phyloP scores from a whole-genome alignment of 37 sponge, comb jelly and placozoan species.

The Crambe crambe region DNA sequence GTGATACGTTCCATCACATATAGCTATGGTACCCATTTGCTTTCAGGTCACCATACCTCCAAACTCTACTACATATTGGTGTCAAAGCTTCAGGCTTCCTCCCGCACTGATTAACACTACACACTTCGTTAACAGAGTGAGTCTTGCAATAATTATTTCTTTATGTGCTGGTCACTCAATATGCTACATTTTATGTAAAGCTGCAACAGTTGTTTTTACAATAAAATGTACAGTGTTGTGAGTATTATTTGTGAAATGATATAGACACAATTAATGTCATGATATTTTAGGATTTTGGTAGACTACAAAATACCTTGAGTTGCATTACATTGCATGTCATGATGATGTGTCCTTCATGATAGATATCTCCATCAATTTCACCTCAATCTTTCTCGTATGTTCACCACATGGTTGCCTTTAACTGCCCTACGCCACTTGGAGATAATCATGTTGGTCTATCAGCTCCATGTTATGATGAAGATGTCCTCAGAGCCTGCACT shows the following conservation, averaged over 20 bases:
- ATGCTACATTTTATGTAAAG: no score
- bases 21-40: background rate
- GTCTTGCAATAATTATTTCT: no score
- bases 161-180: no score
- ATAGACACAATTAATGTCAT: no score
- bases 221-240: no score
- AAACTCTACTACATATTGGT: conserved; percentile 8
- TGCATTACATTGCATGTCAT: no score
- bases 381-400: conserved; percentile 13
- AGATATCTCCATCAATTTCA: conserved; percentile 22
- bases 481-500: background rate
- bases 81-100: background rate
- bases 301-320: background rate
- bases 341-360: background rate
- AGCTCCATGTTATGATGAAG: background rate
- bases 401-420: conserved; percentile 37
- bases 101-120: background rate
- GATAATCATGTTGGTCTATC: conserved; percentile 12
- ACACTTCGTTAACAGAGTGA: conserved; percentile 8
- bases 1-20: no score
- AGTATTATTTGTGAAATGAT: no score
- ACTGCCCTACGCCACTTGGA: background rate
- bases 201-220: no score
- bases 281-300: background rate
- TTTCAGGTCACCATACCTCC: background rate